phyloP scores from a whole-genome alignment of 1,140 invertebrate species.

The Platorchestia sp. region DNA sequence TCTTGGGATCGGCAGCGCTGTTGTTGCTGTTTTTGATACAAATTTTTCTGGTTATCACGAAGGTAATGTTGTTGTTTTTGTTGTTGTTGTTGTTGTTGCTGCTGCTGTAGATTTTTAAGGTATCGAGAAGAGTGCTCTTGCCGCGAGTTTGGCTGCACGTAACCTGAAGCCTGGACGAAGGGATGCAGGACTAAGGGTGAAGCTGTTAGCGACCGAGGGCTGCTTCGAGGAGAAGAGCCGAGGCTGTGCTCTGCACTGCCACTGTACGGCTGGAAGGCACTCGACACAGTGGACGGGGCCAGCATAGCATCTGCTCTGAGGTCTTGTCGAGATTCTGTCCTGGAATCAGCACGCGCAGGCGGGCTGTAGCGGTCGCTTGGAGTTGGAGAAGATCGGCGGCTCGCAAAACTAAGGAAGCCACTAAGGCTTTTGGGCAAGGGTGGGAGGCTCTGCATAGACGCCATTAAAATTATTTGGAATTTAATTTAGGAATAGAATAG shows the following conservation, averaged over 20 bases:
- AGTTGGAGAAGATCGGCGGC: slow-evolving; percentile 48
- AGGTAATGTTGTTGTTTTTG: not conserved
- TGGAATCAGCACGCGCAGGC: slow-evolving; percentile 63
- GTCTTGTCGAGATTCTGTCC: slow-evolving; percentile 64
- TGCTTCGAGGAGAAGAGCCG: slow-evolving; percentile 29
- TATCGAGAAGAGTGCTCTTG: slow-evolving; percentile 29
- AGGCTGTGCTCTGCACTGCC: slow-evolving; percentile 50
- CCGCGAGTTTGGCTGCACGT: not conserved
- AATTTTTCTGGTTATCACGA: not conserved
- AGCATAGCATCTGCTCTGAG: slow-evolving; percentile 62
- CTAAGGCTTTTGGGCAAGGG: slow-evolving; percentile 65
- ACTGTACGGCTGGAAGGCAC: slow-evolving; percentile 67
- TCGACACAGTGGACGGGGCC: slow-evolving; percentile 63
- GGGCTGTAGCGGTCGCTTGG: slow-evolving; percentile 64
- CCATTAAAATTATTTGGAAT: slow-evolving; percentile 46
- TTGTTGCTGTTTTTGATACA: slow-evolving; percentile 6
- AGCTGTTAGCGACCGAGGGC: not conserved
- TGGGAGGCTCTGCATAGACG: slow-evolving; percentile 62
- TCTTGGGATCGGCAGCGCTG: slow-evolving; percentile 36
- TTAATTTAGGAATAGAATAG: not conserved
- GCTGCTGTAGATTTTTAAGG: not conserved
- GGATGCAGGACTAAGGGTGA: not conserved
- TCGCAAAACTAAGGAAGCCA: slow-evolving; percentile 62
- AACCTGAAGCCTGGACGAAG: not conserved
- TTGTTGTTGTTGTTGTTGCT: not conserved